Evolutionary conservation across 2,797 vertebrate species (phyloP).

Genomic region (Mus caroli): DNA sequence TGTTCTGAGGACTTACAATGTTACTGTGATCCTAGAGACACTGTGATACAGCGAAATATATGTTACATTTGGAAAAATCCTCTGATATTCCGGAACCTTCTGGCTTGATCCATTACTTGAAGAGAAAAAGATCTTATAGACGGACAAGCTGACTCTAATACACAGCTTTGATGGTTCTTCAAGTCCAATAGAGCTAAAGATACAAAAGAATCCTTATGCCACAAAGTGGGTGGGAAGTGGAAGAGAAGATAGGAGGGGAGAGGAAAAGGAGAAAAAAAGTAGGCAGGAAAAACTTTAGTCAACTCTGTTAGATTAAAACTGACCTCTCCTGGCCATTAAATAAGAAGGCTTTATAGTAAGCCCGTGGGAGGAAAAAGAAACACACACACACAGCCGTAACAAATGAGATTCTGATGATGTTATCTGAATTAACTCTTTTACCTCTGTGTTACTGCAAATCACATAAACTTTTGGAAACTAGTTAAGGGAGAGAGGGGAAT

Average conservation of each 20-base stretch:
- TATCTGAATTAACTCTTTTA: conserved; percentile 67
- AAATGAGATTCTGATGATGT: conserved; percentile 49
- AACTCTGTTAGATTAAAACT: conserved; percentile 49
- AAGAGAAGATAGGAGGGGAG: not conserved
- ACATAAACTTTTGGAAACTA: conserved; percentile 63
- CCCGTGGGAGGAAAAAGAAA: conserved; percentile 48
- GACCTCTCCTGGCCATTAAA: conserved; percentile 27
- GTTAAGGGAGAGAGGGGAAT: not conserved
- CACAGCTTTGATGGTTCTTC: conserved; percentile 43
- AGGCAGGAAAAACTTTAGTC: conserved; percentile 35
- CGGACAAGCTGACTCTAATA: not conserved
- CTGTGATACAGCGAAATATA: not conserved
- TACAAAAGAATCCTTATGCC: conserved; percentile 58
- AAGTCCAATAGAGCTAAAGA: conserved; percentile 50
- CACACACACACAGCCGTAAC: not conserved
- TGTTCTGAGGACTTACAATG: conserved; percentile 50
- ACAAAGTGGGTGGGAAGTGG: not conserved
- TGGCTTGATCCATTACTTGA: conserved; percentile 16
- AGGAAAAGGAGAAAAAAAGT: not conserved
- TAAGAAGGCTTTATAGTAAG: conserved; percentile 53
- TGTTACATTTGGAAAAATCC: conserved; percentile 29
- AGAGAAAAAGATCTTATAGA: conserved; percentile 60
- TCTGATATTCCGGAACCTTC: conserved; percentile 49
- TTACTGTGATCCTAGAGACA: conserved; percentile 48
- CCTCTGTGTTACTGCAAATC: not conserved